Percentiles rank a stretch among this genome's conserved stretches.
phyloP scores from a whole-genome alignment of 2,113 vertebrate species.

The Elanus axillaris region DNA sequence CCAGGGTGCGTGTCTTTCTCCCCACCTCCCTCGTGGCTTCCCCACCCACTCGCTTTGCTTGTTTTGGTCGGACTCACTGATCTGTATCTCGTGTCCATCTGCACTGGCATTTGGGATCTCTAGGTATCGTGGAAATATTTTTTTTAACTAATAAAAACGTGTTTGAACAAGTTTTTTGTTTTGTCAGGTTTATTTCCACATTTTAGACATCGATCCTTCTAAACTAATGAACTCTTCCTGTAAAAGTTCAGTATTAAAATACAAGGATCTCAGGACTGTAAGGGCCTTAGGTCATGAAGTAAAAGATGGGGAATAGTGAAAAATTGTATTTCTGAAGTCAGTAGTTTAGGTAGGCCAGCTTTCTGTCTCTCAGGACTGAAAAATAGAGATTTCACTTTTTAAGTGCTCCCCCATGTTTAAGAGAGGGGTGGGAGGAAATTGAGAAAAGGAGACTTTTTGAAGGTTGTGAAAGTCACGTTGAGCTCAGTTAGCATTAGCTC shows the following conservation, averaged over 20 bases:
- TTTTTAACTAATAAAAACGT: conserved; percentile 65
- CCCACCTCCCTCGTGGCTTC: not conserved
- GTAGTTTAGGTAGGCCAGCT: not conserved
- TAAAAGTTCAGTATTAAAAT: not conserved
- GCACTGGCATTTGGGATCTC: conserved; percentile 6
- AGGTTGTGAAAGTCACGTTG: not conserved
- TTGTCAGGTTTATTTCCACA: not conserved
- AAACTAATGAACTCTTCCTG: not conserved
- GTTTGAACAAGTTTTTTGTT: conserved; percentile 36
- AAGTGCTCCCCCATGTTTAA: not conserved
- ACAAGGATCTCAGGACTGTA: not conserved
- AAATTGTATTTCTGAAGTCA: not conserved
- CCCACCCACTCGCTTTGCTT: not conserved
- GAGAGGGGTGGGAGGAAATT: fast-evolving
- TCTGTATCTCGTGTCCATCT: not conserved
- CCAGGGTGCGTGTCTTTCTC: not conserved
- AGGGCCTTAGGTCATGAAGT: not conserved
- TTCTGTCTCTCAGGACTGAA: not conserved
- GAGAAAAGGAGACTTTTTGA: not conserved
- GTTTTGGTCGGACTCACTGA: not conserved
- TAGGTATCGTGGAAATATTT: not conserved
- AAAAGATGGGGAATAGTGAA: not conserved
- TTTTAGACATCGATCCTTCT: not conserved
- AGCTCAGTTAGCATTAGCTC: not conserved
- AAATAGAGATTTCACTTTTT: not conserved